Conservation (phyloP, 2,888 invertebrate genomes). For the Microchrysa polita region DNA sequence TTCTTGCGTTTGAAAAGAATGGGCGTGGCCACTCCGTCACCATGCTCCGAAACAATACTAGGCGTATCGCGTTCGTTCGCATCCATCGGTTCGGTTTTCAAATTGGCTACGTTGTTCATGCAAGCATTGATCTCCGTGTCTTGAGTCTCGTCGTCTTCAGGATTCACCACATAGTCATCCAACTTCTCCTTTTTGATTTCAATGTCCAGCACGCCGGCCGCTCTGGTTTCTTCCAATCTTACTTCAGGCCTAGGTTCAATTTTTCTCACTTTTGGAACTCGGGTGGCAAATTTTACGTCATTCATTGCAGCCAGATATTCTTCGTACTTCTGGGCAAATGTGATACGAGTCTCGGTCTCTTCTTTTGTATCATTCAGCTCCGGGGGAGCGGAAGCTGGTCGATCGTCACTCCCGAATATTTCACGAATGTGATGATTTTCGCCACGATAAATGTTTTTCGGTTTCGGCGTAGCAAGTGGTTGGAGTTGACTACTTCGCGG, state of each 20-base stretch:
- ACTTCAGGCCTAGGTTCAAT: neutral
- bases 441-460: conserved; percentile 45
- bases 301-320: conserved; percentile 60
- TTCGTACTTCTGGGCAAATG: conserved; percentile 60
- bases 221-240: conserved; percentile 10
- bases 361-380: conserved; percentile 55
- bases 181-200: conserved; percentile 46
- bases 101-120: conserved; percentile 65
- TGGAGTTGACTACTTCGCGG: conserved; percentile 55
- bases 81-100: conserved; percentile 62
- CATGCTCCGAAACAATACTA: conserved; percentile 47
- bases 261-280: conserved; percentile 47
- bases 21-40: conserved; percentile 47
- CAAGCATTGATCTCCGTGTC: conserved; percentile 54
- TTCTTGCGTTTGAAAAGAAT: conserved; percentile 53
- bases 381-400: conserved; percentile 85
- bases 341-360: conserved; percentile 60
- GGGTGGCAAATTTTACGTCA: conserved; percentile 49
- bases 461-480: conserved; percentile 53
- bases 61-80: conserved; percentile 60
- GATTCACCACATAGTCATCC: conserved; percentile 45
- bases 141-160: conserved; percentile 55
- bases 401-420: conserved; percentile 77
- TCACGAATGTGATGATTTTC: conserved; percentile 66
- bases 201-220: conserved; percentile 10